A percentile compares a stretch with the other conserved stretches of the same genome.
phyloP scores from a whole-genome alignment of 2,888 invertebrate species.

The Oxycera nigricornis region DNA sequence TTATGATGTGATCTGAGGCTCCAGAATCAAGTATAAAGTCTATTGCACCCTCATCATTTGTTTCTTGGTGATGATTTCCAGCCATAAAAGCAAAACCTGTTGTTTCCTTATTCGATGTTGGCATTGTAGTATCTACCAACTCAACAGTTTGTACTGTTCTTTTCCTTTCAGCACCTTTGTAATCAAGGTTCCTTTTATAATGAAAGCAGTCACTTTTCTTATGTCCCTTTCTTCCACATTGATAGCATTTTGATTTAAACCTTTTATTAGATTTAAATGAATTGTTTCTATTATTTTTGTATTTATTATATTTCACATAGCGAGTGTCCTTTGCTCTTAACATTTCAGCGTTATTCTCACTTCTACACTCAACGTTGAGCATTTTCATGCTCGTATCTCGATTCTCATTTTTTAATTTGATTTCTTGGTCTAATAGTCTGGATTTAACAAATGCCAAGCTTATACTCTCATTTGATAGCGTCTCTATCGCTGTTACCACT shows the following conservation, averaged over 20 bases:
- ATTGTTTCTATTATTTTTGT: neutral
- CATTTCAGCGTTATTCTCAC: neutral
- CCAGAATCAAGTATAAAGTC: conserved; percentile 23
- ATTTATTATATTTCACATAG: neutral
- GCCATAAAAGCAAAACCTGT: neutral
- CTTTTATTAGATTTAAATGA: neutral
- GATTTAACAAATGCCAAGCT: conserved; percentile 56
- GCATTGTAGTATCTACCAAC: neutral
- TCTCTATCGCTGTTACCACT: conserved; percentile 56
- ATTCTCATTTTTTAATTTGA: neutral
- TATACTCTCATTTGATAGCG: conserved; percentile 52
- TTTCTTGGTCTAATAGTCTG: conserved; percentile 48
- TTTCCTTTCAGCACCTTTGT: neutral
- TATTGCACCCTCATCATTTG: neutral
- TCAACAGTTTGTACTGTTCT: neutral
- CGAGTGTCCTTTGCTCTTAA: neutral
- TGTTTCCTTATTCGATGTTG: neutral
- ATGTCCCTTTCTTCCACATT: neutral
- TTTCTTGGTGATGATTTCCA: neutral
- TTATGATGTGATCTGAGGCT: conserved; percentile 49
- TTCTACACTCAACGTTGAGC: neutral
- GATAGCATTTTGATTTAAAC: neutral
- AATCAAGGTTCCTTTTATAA: neutral
- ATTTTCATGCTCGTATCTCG: neutral
- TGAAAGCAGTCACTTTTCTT: neutral